A percentile compares a stretch with the other conserved stretches of the same genome.
Conservation (phyloP, 2,797 vertebrate genomes). For the Alauda arvensis region DNA sequence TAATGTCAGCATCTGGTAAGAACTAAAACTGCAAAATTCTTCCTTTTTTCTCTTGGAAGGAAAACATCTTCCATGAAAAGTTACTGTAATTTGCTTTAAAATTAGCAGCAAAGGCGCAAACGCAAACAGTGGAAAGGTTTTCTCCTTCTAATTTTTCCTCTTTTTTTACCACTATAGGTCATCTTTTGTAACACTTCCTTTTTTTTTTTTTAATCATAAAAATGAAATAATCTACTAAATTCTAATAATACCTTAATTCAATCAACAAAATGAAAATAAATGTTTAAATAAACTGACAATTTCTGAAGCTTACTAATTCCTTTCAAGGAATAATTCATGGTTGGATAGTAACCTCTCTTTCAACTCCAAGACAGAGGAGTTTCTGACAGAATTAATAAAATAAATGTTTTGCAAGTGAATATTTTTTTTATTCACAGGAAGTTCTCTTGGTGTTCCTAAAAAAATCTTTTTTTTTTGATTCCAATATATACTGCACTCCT, state of each 20-base stretch:
- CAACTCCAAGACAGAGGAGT: neutral
- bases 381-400: neutral
- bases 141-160: neutral
- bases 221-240: neutral
- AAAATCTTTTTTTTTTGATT: neutral
- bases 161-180: neutral
- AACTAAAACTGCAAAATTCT: neutral
- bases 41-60: neutral
- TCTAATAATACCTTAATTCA: neutral
- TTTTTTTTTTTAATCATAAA: neutral
- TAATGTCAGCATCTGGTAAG: neutral
- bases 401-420: neutral
- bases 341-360: neutral
- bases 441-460: neutral
- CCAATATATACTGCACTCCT: neutral
- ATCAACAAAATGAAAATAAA: neutral
- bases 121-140: neutral
- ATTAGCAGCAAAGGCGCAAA: neutral
- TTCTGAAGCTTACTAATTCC: neutral
- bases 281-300: neutral
- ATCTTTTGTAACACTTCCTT: neutral
- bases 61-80: neutral
- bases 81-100: neutral
- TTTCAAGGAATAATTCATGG: neutral
- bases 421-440: neutral